Percentiles rank a stretch among this genome's conserved stretches.
These are phyloP conservation scores for Leptinotarsa tumamoca DNA, from an alignment of 2,888 invertebrate genomes.

Conservation along the genomic window DNA sequence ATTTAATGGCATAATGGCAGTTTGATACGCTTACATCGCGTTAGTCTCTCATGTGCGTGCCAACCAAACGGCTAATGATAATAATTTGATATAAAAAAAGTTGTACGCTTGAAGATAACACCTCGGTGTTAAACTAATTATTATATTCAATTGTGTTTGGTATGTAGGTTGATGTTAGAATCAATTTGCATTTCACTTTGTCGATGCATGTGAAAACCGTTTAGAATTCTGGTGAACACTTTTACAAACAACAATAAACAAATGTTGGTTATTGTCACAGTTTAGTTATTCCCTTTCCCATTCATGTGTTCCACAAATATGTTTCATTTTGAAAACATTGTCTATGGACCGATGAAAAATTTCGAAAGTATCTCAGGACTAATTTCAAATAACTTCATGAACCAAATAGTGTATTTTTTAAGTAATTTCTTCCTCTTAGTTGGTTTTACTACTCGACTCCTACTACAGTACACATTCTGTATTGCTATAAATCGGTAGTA, in stretches of 20 bases:
- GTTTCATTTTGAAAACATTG: too few species aligned
- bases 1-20: constrained; percentile 12
- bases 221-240: not conserved
- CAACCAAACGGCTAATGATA: constrained; percentile 9
- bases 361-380: not conserved
- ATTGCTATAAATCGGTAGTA: too few species aligned
- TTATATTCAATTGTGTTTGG: constrained; percentile 13
- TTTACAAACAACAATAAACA: not conserved
- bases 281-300: too few species aligned
- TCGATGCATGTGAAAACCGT: not conserved
- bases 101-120: constrained; percentile 7
- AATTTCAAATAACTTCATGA: too few species aligned
- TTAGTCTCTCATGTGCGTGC: constrained; percentile 15
- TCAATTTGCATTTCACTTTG: not conserved
- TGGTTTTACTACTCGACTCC: too few species aligned
- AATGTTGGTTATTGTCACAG: too few species aligned
- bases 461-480: too few species aligned
- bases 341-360: too few species aligned
- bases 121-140: constrained; percentile 14
- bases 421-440: too few species aligned
- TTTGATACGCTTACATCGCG: not conserved
- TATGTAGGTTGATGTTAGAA: constrained; percentile 12
- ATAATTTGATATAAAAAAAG: not conserved
- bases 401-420: too few species aligned
- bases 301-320: too few species aligned